These are phyloP conservation scores for Sinopyrophorus schimmeli DNA, from an alignment of 2,888 invertebrate genomes.

Conservation along the genomic window DNA sequence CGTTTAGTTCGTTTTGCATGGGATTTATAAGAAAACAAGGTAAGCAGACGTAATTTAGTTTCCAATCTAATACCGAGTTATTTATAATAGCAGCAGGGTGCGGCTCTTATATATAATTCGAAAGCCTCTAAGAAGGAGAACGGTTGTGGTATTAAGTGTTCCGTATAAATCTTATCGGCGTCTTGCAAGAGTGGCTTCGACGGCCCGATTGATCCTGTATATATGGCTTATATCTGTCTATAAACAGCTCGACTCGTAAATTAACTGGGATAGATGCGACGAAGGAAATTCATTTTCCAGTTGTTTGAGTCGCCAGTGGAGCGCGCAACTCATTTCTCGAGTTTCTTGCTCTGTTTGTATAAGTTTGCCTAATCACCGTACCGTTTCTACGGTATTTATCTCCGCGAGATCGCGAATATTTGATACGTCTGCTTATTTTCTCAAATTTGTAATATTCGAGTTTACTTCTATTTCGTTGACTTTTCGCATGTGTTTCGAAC, in stretches of 20 bases:
- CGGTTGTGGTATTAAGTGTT: conserved; percentile 44
- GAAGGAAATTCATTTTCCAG: conserved; percentile 59
- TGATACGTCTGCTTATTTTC: conserved; percentile 28
- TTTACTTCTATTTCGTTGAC: too few species aligned
- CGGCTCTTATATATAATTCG: conserved; percentile 31
- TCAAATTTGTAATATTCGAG: conserved; percentile 13
- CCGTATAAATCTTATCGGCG: conserved; percentile 56
- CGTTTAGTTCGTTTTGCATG: conserved; percentile 23
- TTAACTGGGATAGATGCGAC: conserved; percentile 56
- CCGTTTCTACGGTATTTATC: conserved; percentile 48
- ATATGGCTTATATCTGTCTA: conserved; percentile 55
- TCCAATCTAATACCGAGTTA: conserved; percentile 37
- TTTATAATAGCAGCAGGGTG: conserved; percentile 34
- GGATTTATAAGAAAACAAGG: conserved; percentile 31
- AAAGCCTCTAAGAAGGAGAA: conserved; percentile 36
- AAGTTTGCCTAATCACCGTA: conserved; percentile 51
- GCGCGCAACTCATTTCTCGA: conserved; percentile 50
- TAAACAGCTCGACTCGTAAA: conserved; percentile 56
- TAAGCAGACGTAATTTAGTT: conserved; percentile 36
- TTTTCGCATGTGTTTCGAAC: too few species aligned
- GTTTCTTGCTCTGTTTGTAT: conserved; percentile 46
- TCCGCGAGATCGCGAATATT: conserved; percentile 38
- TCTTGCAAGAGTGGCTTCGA: conserved; percentile 56
- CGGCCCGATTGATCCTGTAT: conserved; percentile 53
- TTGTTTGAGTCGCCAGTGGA: conserved; percentile 56